phyloP scores from a whole-genome alignment of 2,888 invertebrate species.

The Adelognathus sp. region DNA sequence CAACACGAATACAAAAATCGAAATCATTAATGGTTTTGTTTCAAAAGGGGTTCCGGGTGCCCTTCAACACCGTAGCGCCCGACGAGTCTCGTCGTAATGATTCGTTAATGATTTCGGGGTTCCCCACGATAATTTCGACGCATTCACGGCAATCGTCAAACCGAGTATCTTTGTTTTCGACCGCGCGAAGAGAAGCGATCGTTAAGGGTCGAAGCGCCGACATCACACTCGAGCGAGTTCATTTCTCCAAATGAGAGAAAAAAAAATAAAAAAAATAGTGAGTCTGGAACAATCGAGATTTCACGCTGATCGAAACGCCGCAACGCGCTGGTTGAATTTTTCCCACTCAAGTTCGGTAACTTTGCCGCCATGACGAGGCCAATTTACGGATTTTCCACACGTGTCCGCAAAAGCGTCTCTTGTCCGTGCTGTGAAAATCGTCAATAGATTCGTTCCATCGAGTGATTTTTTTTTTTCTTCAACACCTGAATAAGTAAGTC shows the following conservation, averaged over 20 bases:
- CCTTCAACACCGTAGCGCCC: conserved; percentile 39
- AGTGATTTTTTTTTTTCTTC: not conserved
- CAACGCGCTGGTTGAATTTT: conserved; percentile 50
- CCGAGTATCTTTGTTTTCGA: conserved; percentile 44
- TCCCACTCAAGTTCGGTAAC: conserved; percentile 8
- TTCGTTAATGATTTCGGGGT: conserved; percentile 72
- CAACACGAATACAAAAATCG: conserved; percentile 77
- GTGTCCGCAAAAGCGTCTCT: not conserved
- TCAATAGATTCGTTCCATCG: not conserved
- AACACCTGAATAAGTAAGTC: no score
- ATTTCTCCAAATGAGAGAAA: conserved; percentile 40
- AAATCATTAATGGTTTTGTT: conserved; percentile 80
- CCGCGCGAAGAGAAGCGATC: conserved; percentile 39
- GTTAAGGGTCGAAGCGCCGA: not conserved
- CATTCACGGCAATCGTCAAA: conserved; percentile 19
- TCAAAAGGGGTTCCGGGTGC: conserved; percentile 72
- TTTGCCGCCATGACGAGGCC: conserved; percentile 42
- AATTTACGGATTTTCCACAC: conserved; percentile 27
- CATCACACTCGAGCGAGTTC: not conserved
- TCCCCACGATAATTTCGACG: conserved; percentile 26
- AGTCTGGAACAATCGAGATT: conserved; percentile 68
- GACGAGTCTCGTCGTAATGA: conserved; percentile 35
- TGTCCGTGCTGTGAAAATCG: not conserved
- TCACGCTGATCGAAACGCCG: conserved; percentile 66
- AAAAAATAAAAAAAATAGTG: no score